Base-by-base conservation (phyloP, 2,888 invertebrate species). In the Nomada goodeniana region DNA sequence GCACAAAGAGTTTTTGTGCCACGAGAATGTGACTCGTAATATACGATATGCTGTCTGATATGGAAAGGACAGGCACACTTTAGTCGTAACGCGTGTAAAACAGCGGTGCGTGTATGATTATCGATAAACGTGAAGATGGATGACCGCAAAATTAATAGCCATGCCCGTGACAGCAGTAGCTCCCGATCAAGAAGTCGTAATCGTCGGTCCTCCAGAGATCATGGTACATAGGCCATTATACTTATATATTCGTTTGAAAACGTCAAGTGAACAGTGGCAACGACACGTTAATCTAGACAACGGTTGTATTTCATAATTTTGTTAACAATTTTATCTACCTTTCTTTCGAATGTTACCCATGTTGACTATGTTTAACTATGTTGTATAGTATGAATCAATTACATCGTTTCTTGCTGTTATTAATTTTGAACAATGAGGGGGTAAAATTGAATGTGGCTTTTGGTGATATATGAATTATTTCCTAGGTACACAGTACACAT, bases 171-270 rank as follows among this genome's bases (percentile, higher is more conserved):
- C 55, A 88, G 89, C 86, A 86, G 89, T 86, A 90, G 90, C 85
- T 92, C 93, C 74, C 91, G 93, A 87, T 92, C 93, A 74, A 90
- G 91, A 83, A 93, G 92, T 86, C 91, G 92, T 72, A 92, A 88
- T 88, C 92, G 92, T 75, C 91, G 91, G 36, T 89, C 91, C 74
- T 92, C 92, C 81, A 90, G 89, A 73, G 93, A 93, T 87, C 92
- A 92, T 82, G 92, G 93, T 93, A 91, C 80, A 81, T 72, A 55
- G 47, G 11, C 50, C n/a, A 47, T 80, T 71, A 29, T 65, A 63
- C 10, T 52, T 10, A 20, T 50, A 61, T 53, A 29, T 57, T 47
- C 44, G 29, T 29, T 7, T 26, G 10, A 52, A 44, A 61, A 55
- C 26, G 57, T 63, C 23, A 50, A 11, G 44, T 26, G 26, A 20